Base-by-base conservation (phyloP, 2,888 invertebrate species). In the Mayetiola destructor region DNA sequence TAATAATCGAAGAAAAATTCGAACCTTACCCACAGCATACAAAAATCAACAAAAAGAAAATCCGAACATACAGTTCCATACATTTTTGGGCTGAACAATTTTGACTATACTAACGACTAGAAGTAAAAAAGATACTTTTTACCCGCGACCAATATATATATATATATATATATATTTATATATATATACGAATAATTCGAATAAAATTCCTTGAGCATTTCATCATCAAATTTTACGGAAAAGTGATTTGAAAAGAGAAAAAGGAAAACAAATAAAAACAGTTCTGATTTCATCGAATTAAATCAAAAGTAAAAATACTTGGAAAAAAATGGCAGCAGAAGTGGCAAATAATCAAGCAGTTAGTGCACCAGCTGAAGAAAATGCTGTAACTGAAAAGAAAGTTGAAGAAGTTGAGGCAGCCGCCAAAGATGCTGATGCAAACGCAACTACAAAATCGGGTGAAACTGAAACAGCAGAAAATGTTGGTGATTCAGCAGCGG, bases 241-340 rank as follows among this genome's bases (percentile, higher is more conserved):
- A 23, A 39, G 48, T 48, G 32, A 20, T 53, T 21, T 10, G 8
- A 23, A 42, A 36, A 36, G 8, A 21, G 12, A 21, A 48, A 48
- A 48, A 21, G 4, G 23, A 10, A 37, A 20, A 37, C n/a, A 27
- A 27, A 6, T 23, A 23, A 37, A 27, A 37, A 29, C 18, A 52
- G 56, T 48, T n/a, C n/a, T n/a, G n/a, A n/a, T n/a, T n/a, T n/a
- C n/a, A n/a, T 52, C 60, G 64, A 65, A 65, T 66, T n/a, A 37
- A 37, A 37, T 12, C 37, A 12, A 37, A 14, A 37, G 18, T 18
- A 12, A 14, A 36, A 16, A 18, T 16, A 18, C 4, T 36, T 16
- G 39, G 8, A 48, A n/a, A n/a, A 76, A 70, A 71, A 87, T 88
- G 86, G 81, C 86, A 66, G 82, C 84, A 64, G 86, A 87, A 78